phyloP scores from a whole-genome alignment of 2,888 invertebrate genomes.

The Andrena chrysosceles region DNA sequence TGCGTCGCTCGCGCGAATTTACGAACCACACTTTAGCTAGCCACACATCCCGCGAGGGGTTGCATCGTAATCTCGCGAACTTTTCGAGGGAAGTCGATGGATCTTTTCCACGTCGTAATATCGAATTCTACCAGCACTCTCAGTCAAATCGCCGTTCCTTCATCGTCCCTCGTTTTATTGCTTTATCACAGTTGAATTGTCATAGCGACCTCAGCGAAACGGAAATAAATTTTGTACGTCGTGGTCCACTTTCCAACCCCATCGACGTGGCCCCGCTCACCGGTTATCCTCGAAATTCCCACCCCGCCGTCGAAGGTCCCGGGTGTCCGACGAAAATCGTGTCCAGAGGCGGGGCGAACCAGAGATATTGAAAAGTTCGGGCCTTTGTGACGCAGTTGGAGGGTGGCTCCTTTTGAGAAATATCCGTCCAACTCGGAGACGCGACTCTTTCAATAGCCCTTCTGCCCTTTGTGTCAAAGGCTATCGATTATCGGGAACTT shows the following conservation, averaged over 20 bases:
- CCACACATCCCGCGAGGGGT: neutral
- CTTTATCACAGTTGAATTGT: constrained; percentile 15
- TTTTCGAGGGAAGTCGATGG: neutral
- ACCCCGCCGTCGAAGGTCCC: neutral
- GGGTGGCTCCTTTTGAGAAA: constrained; percentile 29
- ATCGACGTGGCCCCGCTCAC: constrained; percentile 15
- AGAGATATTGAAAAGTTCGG: constrained; percentile 59
- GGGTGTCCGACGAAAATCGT: constrained; percentile 25
- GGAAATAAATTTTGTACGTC: constrained; percentile 26
- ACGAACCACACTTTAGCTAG: neutral
- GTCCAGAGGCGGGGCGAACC: neutral
- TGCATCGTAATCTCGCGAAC: neutral
- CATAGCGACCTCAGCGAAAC: neutral
- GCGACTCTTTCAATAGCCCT: constrained; percentile 14
- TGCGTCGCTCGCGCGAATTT: constrained; percentile 27
- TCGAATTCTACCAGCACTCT: neutral
- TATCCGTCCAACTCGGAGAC: constrained; percentile 33
- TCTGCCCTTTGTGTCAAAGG: constrained; percentile 48
- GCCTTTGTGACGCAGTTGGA: constrained; percentile 48
- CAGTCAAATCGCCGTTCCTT: neutral
- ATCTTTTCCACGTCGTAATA: neutral
- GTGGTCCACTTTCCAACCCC: neutral
- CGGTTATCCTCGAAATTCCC: neutral
- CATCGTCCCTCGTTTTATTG: neutral
- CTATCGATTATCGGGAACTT: constrained; percentile 57